Conservation (phyloP, 2,888 invertebrate genomes). For the Troilus luridus region DNA sequence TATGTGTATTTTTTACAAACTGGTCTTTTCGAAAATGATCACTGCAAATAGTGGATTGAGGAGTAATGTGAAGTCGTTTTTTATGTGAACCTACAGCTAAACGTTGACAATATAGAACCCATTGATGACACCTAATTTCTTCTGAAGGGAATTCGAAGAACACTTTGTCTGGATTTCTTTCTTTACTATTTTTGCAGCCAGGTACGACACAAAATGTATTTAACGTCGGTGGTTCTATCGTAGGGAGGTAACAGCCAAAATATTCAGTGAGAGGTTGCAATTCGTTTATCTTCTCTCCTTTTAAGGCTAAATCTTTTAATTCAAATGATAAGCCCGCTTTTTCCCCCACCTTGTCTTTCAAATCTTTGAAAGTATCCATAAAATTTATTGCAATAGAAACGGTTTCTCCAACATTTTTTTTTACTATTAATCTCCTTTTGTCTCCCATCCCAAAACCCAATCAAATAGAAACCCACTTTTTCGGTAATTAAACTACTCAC, state of each 20-base stretch:
- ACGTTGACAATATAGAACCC: conserved; percentile 62
- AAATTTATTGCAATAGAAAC: conserved; percentile 64
- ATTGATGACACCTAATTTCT: conserved; percentile 62
- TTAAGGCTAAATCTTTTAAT: conserved; percentile 64
- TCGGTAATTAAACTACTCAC: conserved; percentile 28
- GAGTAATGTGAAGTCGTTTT: conserved; percentile 49
- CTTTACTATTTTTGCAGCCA: conserved; percentile 64
- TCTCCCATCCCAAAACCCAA: conserved; percentile 10
- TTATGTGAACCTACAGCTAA: conserved; percentile 52
- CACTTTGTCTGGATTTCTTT: conserved; percentile 63
- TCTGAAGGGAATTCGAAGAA: conserved; percentile 61
- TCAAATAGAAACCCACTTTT: conserved; percentile 2
- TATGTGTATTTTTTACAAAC: conserved; percentile 65
- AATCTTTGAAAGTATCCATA: conserved; percentile 65
- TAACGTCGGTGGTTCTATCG: conserved; percentile 37
- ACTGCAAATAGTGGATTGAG: conserved; percentile 64
- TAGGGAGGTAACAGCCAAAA: conserved; percentile 43
- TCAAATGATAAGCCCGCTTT: conserved; percentile 65
- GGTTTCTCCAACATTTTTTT: conserved; percentile 65
- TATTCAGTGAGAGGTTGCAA: conserved; percentile 64
- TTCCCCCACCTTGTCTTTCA: conserved; percentile 64
- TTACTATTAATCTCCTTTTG: conserved; percentile 65
- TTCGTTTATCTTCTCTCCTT: conserved; percentile 64
- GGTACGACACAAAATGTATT: conserved; percentile 65
- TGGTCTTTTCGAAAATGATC: conserved; percentile 66